These are phyloP conservation scores for Pollachius pollachius DNA, from an alignment of 2,113 vertebrate species.

Conservation along the genomic window DNA sequence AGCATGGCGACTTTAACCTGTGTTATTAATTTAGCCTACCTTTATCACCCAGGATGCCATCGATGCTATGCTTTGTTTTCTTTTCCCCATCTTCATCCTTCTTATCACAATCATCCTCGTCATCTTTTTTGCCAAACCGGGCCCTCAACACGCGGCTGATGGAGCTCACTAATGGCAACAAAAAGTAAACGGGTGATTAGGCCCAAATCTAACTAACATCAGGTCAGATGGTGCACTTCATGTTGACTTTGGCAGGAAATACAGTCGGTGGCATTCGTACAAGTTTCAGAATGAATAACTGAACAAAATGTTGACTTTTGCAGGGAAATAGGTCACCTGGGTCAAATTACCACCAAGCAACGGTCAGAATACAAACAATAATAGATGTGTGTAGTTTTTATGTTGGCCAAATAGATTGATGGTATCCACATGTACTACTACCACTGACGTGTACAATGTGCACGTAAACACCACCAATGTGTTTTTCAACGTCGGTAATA, in stretches of 20 bases:
- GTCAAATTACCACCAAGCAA: neutral
- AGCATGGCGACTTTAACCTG: constrained; percentile 51
- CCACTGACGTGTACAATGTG: too few species aligned
- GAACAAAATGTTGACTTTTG: neutral
- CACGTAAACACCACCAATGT: neutral
- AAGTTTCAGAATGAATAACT: neutral
- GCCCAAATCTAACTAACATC: constrained; percentile 52
- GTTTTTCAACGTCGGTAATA: constrained; percentile 15
- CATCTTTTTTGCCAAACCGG: constrained; percentile 99
- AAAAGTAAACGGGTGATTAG: constrained; percentile 68
- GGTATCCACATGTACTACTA: too few species aligned
- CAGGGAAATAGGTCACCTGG: neutral
- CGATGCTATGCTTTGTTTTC: constrained; percentile 99
- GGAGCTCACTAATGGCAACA: constrained; percentile 93
- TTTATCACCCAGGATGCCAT: constrained; percentile 99
- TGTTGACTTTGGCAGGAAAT: neutral
- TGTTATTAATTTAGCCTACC: constrained; percentile 78
- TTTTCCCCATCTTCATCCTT: constrained; percentile 98
- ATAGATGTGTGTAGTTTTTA: neutral
- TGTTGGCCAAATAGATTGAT: neutral
- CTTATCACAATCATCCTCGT: constrained; percentile 93
- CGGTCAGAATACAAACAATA: neutral
- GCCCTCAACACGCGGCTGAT: constrained; percentile 99
- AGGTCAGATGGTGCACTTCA: neutral
- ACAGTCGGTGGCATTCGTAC: too few species aligned